These are phyloP conservation scores for Gasteruption jaculator DNA, from an alignment of 2,888 invertebrate species.

Conservation along the genomic window DNA sequence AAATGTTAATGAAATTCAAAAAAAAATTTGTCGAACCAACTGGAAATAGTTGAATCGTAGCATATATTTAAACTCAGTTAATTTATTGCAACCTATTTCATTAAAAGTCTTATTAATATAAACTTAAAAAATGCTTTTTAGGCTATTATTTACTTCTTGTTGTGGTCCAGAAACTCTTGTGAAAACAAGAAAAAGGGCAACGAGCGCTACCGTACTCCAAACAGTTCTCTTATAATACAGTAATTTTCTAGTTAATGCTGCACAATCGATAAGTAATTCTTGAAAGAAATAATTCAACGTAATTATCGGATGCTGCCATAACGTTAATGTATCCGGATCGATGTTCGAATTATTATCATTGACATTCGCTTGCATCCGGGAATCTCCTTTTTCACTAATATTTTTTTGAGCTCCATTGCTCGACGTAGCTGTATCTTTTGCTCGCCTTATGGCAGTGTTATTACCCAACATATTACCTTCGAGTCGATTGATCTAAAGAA, in stretches of 20 bases:
- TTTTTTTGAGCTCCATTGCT: conserved; percentile 34
- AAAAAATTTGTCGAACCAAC: background rate
- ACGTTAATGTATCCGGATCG: conserved; percentile 43
- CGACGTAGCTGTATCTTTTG: conserved; percentile 34
- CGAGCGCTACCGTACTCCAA: conserved; percentile 38
- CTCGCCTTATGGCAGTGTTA: conserved; percentile 38
- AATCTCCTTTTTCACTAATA: conserved; percentile 15
- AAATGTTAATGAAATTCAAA: background rate
- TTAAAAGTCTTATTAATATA: background rate
- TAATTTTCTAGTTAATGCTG: conserved; percentile 41
- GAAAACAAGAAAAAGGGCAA: conserved; percentile 39
- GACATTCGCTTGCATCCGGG: conserved; percentile 15
- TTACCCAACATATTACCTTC: conserved; percentile 40
- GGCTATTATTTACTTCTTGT: conserved; percentile 39
- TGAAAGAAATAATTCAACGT: conserved; percentile 46
- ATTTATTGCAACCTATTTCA: background rate
- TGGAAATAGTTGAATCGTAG: background rate
- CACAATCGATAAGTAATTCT: conserved; percentile 44
- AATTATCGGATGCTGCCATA: conserved; percentile 47
- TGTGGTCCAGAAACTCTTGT: conserved; percentile 45
- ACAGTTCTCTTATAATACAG: conserved; percentile 42
- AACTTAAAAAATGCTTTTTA: conserved; percentile 9
- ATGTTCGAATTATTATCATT: conserved; percentile 24
- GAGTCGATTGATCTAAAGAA: conserved; percentile 38
- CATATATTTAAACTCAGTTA: background rate